A percentile compares a stretch with the other conserved stretches of the same genome.
These are phyloP conservation scores for Thunnus maccoyii DNA, from an alignment of 2,113 vertebrate genomes.

Conservation along the genomic window DNA sequence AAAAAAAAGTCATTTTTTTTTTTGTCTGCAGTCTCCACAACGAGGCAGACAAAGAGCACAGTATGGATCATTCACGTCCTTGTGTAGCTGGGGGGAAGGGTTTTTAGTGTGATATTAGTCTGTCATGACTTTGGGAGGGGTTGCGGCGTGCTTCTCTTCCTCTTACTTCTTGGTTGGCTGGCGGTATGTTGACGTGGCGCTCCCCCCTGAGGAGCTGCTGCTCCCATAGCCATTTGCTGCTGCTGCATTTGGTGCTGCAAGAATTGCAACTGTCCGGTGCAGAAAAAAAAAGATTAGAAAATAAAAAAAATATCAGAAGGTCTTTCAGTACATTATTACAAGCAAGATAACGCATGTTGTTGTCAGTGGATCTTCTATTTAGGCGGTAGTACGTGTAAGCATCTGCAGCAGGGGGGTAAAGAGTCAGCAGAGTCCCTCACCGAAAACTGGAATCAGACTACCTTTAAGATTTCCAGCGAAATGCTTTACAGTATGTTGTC, in stretches of 20 bases:
- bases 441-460: conserved; percentile 4
- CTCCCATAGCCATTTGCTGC: conserved; percentile 93
- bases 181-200: conserved; percentile 90
- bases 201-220: conserved; percentile 87
- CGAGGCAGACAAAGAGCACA: conserved; percentile 77
- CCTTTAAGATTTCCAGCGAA: neutral
- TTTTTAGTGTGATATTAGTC: conserved; percentile 54
- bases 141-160: conserved; percentile 89
- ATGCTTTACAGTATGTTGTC: neutral
- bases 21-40: conserved; percentile 66
- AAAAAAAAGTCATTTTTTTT: conserved; percentile 15
- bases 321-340: neutral
- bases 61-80: conserved; percentile 78
- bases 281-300: conserved; percentile 54
- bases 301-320: conserved; percentile 3
- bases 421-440: conserved; percentile 20
- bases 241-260: conserved; percentile 98
- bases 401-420: conserved; percentile 16
- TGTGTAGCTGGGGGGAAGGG: conserved; percentile 37
- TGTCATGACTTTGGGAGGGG: conserved; percentile 86
- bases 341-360: neutral
- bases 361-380: neutral
- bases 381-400: neutral
- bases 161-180: conserved; percentile 97
- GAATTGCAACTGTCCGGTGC: conserved; percentile 92